Evolutionary conservation across 2,888 invertebrate species (phyloP), one percentile per base, ranked within the genome.

Genomic region (Rhopalosiphum nymphaeae): DNA sequence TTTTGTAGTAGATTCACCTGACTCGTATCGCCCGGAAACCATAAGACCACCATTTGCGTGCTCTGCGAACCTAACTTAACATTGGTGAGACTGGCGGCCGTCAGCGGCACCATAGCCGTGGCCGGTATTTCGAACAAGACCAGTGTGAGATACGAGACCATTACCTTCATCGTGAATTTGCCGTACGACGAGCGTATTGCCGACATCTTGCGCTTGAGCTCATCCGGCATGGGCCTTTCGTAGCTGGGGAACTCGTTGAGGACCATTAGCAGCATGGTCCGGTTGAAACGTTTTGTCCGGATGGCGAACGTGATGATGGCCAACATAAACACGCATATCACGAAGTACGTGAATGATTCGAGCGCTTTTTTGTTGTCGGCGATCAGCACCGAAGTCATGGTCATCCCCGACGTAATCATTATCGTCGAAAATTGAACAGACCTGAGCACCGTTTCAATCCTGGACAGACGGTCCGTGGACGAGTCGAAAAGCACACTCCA

Each of bases 281-380:
- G 91, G 84, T 91, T 91, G 56, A 56, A 85, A 7, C 56, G 91
- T n/a, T 91, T 91, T 42, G 91, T 91, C 85, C 91, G 53, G 44
- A 91, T 91, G 29, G 91, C 91, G n/a, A 91, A 56, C 84, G 44
- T 10, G 42, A 56, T 42, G 44, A 91, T 42, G 29, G 84, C 53
- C 42, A 91, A n/a, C 53, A 56, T 10, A 42, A 91, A 91, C 49
- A 44, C 53, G n/a, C 91, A 91, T 10, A 91, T 91, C 21, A 85
- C 10, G 85, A 91, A 91, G 56, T 91, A 91, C 84, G 91, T 91
- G 44, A 85, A 44, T 56, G 91, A 91, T 44, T 91, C 91, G 42
- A 91, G 84, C 3, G 91, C 91, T n/a, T 91, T 91, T 56, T 91
- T 91, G 56, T 91, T 85, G 91, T 91, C 91, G 10, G 84, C 91